Evolutionary conservation across 2,797 vertebrate genomes (phyloP), one percentile per base, ranked within the genome.

Genomic region (Coluber constrictor): DNA sequence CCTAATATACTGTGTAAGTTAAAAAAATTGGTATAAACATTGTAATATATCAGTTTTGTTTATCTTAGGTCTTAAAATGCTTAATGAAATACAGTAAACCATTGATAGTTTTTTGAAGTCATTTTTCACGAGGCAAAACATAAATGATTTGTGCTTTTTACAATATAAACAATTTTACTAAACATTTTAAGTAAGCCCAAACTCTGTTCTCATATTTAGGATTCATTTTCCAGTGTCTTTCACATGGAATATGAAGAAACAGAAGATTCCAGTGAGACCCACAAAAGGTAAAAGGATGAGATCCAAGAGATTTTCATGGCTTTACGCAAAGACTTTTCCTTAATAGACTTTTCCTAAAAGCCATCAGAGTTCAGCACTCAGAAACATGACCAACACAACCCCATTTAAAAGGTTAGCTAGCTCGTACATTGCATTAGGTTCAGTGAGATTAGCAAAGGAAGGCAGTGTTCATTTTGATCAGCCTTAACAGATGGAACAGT

Each of bases 151-250:
- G 61, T 23, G n/a, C 32, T 11, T 27, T 79, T 54, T 88, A 37
- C 59, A 74, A 87, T 74, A 29, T 2, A 90, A 6, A 87, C 56
- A 55, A 54, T 54, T 88, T 11, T 15, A 86, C 63, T 27, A 6
- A 3, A 93, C 4, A 87, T 5, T 23, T 56, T 9, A 70, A 9
- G 86, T 86, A 95, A 95, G 4, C 70, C 94, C 93, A 87, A 90
- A 94, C 51, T 37, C 11, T 96, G 18, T 54, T 3, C 94, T 10
- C 94, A 93, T 95, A 98, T 97, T 79, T 97, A 99, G 99, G 99
- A 99, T 96, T 98, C 98, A 54, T 99, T 99, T 97, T 99, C 99
- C 96, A 98, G 98, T 63, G 98, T 99, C 94, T 99, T 99, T 96
- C 98, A 99, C 96, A 99, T 99, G 99, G 98, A 99, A 94, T 98